phyloP scores from a whole-genome alignment of 1,140 invertebrate genomes.

The Laodelphax striatellus region DNA sequence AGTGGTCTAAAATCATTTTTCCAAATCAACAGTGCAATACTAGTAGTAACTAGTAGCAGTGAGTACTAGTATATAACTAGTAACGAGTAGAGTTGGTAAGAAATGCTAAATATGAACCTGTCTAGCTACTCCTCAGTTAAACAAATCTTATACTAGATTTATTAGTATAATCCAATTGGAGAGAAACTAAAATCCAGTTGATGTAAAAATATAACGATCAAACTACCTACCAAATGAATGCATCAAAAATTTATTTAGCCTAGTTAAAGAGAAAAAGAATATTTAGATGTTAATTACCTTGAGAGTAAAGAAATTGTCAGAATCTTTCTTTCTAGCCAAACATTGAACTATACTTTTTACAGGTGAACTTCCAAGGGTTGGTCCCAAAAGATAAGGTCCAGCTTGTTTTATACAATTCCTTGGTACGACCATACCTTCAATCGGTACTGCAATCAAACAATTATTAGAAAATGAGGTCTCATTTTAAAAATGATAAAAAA shows the following conservation, averaged over 20 bases:
- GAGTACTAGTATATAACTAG: too few relatives aligned
- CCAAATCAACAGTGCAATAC: background rate
- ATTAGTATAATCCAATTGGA: too few relatives aligned
- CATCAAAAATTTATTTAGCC: background rate
- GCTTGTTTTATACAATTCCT: constrained; percentile 40
- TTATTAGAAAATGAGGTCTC: background rate
- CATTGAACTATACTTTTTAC: constrained; percentile 70
- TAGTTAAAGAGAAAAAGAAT: constrained; percentile 3
- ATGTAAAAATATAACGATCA: too few relatives aligned
- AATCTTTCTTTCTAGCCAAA: constrained; percentile 57
- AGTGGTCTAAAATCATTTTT: too few relatives aligned
- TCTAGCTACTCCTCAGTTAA: too few relatives aligned
- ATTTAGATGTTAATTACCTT: constrained; percentile 42
- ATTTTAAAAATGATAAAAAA: too few relatives aligned
- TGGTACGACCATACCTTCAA: constrained; percentile 16
- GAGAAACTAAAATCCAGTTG: too few relatives aligned
- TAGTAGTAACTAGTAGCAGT: background rate
- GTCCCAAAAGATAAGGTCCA: constrained; percentile 59
- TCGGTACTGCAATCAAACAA: constrained; percentile 10
- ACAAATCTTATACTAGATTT: too few relatives aligned
- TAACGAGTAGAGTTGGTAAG: too few relatives aligned
- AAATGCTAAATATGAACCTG: background rate
- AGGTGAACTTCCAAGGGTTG: constrained; percentile 58
- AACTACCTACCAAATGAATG: background rate
- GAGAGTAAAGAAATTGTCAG: constrained; percentile 62